Conservation (phyloP, 2,113 vertebrate genomes). For the Chrysemys picta region DNA sequence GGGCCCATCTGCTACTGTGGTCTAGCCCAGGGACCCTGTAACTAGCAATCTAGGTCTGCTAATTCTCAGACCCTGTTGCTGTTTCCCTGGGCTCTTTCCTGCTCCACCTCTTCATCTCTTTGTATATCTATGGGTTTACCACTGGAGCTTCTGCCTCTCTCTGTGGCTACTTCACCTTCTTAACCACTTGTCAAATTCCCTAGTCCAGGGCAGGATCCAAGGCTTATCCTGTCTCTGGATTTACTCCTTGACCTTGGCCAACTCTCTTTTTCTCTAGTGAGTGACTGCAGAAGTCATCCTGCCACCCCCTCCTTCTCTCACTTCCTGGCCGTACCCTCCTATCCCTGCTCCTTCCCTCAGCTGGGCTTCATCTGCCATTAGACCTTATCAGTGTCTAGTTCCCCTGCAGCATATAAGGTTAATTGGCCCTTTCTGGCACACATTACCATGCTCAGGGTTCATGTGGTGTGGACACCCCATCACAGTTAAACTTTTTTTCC, state of each 20-base stretch:
- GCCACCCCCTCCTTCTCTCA: background rate
- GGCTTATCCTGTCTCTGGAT: background rate
- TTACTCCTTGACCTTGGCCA: background rate
- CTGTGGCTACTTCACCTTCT: background rate
- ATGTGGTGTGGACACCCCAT: background rate
- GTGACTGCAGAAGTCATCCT: background rate
- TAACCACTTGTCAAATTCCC: background rate
- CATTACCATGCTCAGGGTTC: background rate
- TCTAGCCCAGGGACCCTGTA: background rate
- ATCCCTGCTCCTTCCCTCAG: background rate
- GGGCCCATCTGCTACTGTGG: background rate
- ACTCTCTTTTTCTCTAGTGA: background rate
- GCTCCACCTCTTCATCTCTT: background rate
- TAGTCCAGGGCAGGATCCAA: background rate
- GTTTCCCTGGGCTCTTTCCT: background rate
- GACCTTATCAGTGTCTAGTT: background rate
- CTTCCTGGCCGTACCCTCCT: background rate
- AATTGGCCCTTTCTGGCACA: background rate
- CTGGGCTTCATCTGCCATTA: background rate
- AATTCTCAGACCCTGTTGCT: background rate
- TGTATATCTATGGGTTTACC: background rate
- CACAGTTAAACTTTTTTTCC: background rate
- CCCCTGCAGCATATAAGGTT: background rate
- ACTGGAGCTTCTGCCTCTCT: background rate
- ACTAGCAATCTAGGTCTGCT: background rate